Percentiles rank a stretch among this genome's conserved stretches.
Evolutionary conservation across 2,797 vertebrate species (phyloP).

Genomic region (Anolis apletophallus): DNA sequence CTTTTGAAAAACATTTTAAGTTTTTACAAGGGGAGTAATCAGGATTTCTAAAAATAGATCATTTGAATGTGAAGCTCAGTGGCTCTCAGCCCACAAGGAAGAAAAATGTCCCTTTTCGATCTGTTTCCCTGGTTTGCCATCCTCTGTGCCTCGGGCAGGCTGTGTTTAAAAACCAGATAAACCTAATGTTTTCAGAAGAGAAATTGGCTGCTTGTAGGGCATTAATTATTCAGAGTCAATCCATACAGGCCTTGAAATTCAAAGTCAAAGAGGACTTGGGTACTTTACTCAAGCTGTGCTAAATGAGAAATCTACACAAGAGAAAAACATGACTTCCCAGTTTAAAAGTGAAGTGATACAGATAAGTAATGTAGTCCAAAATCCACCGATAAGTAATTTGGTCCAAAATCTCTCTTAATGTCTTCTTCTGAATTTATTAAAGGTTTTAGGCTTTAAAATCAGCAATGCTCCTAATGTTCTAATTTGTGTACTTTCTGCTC

Average conservation of each 20-base stretch:
- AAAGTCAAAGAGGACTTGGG: conserved; percentile 35
- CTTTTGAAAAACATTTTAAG: neutral
- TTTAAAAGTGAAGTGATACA: neutral
- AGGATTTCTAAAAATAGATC: neutral
- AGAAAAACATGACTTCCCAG: neutral
- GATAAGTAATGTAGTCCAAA: neutral
- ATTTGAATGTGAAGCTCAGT: neutral
- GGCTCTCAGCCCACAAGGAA: neutral
- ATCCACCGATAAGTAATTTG: neutral
- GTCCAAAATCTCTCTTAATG: neutral
- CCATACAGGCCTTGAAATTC: conserved; percentile 55
- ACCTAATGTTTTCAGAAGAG: conserved; percentile 65
- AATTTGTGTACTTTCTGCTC: neutral
- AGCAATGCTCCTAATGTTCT: neutral
- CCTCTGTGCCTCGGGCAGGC: neutral
- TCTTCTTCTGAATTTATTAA: neutral
- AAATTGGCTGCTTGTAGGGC: conserved; percentile 42
- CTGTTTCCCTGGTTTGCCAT: neutral
- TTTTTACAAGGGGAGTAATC: neutral
- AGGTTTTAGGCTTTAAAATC: neutral
- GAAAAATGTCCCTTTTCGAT: too few species aligned
- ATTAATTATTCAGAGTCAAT: conserved; percentile 68
- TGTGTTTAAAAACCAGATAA: conserved; percentile 60
- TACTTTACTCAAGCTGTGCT: conserved; percentile 8
- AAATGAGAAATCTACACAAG: conserved; percentile 10